These are phyloP conservation scores for Homarus gammarus DNA, from an alignment of 2,888 invertebrate genomes.

Conservation along the genomic window DNA sequence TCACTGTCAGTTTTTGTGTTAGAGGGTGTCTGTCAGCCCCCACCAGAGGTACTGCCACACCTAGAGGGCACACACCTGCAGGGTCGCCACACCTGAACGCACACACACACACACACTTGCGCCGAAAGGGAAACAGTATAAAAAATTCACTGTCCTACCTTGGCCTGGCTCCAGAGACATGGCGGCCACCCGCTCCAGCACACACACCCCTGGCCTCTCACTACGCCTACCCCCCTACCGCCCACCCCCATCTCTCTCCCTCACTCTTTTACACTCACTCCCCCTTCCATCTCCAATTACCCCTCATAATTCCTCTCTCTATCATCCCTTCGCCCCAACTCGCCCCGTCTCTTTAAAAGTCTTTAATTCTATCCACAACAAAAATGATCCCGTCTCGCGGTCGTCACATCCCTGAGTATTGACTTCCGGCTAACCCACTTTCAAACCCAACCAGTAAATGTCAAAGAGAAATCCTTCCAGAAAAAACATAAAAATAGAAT, in stretches of 20 bases:
- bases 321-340: not conserved
- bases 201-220: not conserved
- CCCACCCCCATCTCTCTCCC: not conserved
- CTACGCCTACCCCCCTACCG: not conserved
- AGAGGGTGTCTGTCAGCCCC: not conserved
- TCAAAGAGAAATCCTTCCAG: no score
- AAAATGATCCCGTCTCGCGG: no score
- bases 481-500: no score
- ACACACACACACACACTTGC: not conserved
- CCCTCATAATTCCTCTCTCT: not conserved
- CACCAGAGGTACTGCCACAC: no score
- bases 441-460: no score
- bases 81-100: not conserved
- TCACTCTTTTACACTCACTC: not conserved
- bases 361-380: no score
- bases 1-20: no score
- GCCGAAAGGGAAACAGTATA: not conserved
- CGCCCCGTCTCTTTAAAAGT: no score
- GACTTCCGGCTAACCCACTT: no score
- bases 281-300: not conserved
- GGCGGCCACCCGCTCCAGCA: not conserved
- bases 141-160: slow-evolving; percentile 14
- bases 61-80: not conserved
- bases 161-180: slow-evolving; percentile 5
- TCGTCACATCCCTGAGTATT: no score